These are phyloP conservation scores for Bactericera cockerelli DNA, from an alignment of 1,140 invertebrate genomes.

Conservation along the genomic window DNA sequence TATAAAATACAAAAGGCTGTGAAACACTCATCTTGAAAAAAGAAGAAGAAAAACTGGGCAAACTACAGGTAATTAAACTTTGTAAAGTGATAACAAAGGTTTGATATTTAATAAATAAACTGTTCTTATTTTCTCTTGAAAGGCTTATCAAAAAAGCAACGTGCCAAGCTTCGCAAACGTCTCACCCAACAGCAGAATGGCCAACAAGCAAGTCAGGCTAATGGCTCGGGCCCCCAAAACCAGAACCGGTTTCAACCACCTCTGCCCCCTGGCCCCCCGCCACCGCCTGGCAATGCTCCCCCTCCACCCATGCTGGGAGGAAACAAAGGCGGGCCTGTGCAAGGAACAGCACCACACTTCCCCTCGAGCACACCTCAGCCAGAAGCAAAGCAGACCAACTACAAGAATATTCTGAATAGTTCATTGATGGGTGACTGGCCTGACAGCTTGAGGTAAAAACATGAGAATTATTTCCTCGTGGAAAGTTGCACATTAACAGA, in stretches of 20 bases:
- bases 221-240: not conserved
- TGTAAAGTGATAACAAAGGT: no score
- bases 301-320: not conserved
- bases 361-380: no score
- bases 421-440: not conserved
- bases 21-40: no score
- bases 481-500: no score
- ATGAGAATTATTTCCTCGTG: no score
- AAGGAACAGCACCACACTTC: no score
- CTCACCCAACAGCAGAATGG: not conserved
- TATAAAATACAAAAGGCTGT: no score
- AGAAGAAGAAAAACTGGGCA: no score
- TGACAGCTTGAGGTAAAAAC: no score
- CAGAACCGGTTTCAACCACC: not conserved
- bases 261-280: not conserved
- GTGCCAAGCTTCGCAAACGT: not conserved
- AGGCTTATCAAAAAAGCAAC: constrained; percentile 4
- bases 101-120: no score
- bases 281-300: not conserved
- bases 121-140: not conserved
- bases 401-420: not conserved
- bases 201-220: not conserved
- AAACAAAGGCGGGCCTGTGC: no score
- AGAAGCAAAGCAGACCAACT: not conserved
- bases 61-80: no score